phyloP scores from a whole-genome alignment of 2,797 vertebrate species.

The Danio jaintianensis region DNA sequence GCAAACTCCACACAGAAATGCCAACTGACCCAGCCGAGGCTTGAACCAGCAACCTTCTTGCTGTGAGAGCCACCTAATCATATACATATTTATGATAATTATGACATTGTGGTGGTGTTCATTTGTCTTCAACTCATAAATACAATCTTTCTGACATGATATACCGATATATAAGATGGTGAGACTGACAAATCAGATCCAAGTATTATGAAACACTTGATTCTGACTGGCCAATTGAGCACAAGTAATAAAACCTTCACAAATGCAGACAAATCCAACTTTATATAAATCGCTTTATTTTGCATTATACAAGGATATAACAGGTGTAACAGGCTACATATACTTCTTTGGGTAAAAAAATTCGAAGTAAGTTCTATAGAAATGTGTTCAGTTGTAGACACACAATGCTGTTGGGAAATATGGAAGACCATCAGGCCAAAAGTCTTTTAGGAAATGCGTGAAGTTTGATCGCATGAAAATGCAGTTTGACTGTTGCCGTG shows the following conservation, averaged over 20 bases:
- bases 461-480: neutral
- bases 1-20: too few relatives aligned
- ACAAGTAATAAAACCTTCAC: neutral
- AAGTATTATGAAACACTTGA: neutral
- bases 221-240: neutral
- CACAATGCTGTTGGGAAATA: conserved; percentile 37
- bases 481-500: neutral
- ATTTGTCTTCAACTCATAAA: too few relatives aligned
- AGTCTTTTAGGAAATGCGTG: neutral
- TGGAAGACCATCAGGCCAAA: neutral
- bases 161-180: neutral
- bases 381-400: conserved; percentile 29
- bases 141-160: too few relatives aligned
- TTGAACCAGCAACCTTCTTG: too few relatives aligned
- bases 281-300: conserved; percentile 58
- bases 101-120: too few relatives aligned
- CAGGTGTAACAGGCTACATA: conserved; percentile 57
- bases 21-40: too few relatives aligned
- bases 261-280: neutral
- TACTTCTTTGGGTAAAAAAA: conserved; percentile 51
- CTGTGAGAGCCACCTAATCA: too few relatives aligned
- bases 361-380: conserved; percentile 31
- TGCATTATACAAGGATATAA: conserved; percentile 53
- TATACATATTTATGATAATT: too few relatives aligned
- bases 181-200: neutral